Percentiles rank a stretch among this genome's conserved stretches.
phyloP scores from a whole-genome alignment of 2,888 invertebrate genomes.

The Ennomos erosarius region DNA sequence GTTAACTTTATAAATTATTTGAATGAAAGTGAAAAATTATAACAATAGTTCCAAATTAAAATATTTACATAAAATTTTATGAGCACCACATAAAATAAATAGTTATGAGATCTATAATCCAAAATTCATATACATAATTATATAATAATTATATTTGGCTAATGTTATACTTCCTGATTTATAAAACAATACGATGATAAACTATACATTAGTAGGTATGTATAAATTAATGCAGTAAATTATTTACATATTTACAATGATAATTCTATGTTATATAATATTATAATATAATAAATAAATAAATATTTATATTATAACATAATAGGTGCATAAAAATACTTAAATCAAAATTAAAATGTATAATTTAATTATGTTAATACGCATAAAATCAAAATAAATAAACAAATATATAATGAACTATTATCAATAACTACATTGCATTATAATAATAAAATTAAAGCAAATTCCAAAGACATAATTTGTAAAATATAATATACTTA shows the following conservation, averaged over 20 bases:
- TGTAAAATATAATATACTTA: slow-evolving; percentile 50
- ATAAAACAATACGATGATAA: slow-evolving; percentile 38
- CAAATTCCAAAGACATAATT: slow-evolving; percentile 78
- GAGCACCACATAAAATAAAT: slow-evolving; percentile 50
- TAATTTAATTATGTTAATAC: too few relatives aligned
- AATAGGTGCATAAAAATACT: background rate
- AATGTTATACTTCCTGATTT: slow-evolving; percentile 50
- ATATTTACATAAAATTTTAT: slow-evolving; percentile 63
- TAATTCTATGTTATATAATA: slow-evolving; percentile 27
- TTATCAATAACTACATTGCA: slow-evolving; percentile 30
- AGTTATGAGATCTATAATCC: slow-evolving; percentile 64
- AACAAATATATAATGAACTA: slow-evolving; percentile 24
- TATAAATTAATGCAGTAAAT: slow-evolving; percentile 18
- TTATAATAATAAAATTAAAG: slow-evolving; percentile 63
- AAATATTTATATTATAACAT: slow-evolving; percentile 30
- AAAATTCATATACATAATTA: slow-evolving; percentile 44
- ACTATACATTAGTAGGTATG: too few relatives aligned
- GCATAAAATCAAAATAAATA: slow-evolving; percentile 31
- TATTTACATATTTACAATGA: slow-evolving; percentile 48
- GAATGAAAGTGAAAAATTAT: slow-evolving; percentile 41
- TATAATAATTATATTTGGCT: slow-evolving; percentile 49
- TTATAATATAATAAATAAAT: slow-evolving; percentile 34
- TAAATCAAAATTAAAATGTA: too few relatives aligned
- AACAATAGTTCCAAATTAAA: slow-evolving; percentile 31
- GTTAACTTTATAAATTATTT: slow-evolving; percentile 43